phyloP scores from a whole-genome alignment of 2,113 vertebrate genomes.

The Semnornis frantzii region DNA sequence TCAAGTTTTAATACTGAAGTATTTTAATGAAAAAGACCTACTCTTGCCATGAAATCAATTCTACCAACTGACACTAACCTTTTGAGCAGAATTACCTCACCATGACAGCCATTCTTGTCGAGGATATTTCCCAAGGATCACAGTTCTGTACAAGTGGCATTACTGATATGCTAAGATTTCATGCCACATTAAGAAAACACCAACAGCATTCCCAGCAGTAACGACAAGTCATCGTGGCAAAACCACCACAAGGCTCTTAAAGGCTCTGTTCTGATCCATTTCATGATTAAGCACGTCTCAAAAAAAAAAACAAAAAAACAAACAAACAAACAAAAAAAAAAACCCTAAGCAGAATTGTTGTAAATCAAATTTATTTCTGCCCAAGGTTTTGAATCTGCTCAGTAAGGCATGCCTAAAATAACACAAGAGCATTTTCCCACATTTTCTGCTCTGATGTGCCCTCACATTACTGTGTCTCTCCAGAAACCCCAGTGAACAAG shows the following conservation, averaged over 20 bases:
- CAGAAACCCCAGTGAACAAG: background rate
- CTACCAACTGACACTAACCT: background rate
- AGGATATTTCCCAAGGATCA: fast-evolving
- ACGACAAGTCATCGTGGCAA: background rate
- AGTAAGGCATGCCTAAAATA: background rate
- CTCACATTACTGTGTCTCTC: background rate
- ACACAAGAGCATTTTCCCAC: background rate
- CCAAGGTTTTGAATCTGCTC: background rate
- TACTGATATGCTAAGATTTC: fast-evolving
- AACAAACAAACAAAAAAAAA: background rate
- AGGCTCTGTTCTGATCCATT: background rate
- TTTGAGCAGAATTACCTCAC: background rate
- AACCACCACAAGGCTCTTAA: background rate
- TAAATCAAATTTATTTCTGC: background rate
- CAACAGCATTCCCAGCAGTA: background rate
- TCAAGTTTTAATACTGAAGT: background rate
- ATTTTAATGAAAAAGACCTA: background rate
- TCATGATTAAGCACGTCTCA: background rate
- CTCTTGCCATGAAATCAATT: background rate
- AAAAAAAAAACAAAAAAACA: background rate
- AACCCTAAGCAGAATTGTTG: background rate
- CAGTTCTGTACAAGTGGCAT: fast-evolving
- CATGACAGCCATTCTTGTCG: background rate
- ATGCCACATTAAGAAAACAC: fast-evolving
- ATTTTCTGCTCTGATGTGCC: background rate